A percentile compares a stretch with the other conserved stretches of the same genome.
Conservation (phyloP, 2,888 invertebrate species). For the Drosophila neutralis region DNA sequence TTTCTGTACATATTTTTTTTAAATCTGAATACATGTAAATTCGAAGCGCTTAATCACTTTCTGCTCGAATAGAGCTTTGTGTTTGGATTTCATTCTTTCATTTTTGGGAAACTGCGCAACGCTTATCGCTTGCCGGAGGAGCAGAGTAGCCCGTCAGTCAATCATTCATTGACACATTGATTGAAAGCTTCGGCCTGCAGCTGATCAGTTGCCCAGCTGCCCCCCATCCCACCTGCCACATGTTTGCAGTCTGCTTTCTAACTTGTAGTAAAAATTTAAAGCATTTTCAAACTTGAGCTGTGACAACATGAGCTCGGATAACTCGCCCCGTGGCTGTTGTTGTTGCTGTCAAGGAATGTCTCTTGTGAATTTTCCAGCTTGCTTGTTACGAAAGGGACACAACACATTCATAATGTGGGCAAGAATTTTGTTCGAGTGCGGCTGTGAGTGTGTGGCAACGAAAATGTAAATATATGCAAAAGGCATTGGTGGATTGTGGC, state of each 20-base stretch:
- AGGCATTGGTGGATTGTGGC: constrained; percentile 22
- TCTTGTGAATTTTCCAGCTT: constrained; percentile 67
- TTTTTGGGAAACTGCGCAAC: constrained; percentile 7
- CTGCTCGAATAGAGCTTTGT: constrained; percentile 12
- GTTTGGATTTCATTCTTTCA: neutral
- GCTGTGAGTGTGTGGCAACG: constrained; percentile 10
- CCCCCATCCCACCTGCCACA: neutral
- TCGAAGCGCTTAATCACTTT: constrained; percentile 16
- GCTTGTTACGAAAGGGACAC: constrained; percentile 55
- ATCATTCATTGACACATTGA: constrained; percentile 60
- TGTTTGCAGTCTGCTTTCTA: neutral
- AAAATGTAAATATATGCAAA: constrained; percentile 55
- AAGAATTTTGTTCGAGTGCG: neutral
- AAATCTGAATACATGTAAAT: constrained; percentile 14
- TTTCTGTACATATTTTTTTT: constrained; percentile 6
- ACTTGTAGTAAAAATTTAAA: constrained; percentile 60
- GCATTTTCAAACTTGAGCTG: constrained; percentile 43
- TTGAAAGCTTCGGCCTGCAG: constrained; percentile 51
- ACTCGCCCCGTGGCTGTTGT: constrained; percentile 31
- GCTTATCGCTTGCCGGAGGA: neutral
- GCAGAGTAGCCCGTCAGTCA: constrained; percentile 43
- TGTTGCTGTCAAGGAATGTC: constrained; percentile 57
- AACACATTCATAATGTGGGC: constrained; percentile 52
- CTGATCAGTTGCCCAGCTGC: constrained; percentile 17
- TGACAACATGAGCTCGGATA: constrained; percentile 26